These are phyloP conservation scores for Lates japonicus DNA, from an alignment of 2,797 vertebrate species.

Conservation along the genomic window DNA sequence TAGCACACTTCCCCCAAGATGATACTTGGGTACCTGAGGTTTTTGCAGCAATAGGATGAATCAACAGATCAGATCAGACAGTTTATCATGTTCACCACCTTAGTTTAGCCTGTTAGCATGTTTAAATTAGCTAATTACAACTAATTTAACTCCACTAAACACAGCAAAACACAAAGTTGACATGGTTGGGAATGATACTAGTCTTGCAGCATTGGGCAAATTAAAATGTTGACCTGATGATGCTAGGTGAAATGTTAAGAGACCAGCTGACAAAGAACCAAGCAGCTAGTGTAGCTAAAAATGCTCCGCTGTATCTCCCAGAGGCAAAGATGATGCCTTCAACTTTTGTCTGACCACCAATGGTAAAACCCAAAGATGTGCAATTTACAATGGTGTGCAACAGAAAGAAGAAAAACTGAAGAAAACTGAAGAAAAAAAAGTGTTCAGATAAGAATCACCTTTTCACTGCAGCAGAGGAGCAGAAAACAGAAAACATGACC, in stretches of 20 bases:
- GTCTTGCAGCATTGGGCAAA: not conserved
- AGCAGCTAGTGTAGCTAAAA: not conserved
- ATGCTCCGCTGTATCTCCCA: not conserved
- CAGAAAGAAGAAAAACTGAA: not conserved
- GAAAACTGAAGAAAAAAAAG: too few relatives aligned
- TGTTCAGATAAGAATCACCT: slow-evolving; percentile 21
- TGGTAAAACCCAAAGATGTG: not conserved
- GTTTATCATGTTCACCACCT: not conserved
- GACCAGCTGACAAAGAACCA: not conserved
- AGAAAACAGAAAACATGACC: slow-evolving; percentile 22
- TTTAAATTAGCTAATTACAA: not conserved
- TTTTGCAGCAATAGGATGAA: not conserved
- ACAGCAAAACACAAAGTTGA: not conserved
- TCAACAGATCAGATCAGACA: not conserved
- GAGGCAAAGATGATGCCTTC: not conserved
- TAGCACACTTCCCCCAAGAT: not conserved
- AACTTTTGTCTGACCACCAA: not conserved
- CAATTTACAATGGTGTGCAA: slow-evolving; percentile 3
- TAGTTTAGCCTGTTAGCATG: not conserved
- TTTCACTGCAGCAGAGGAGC: not conserved
- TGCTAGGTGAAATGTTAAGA: not conserved
- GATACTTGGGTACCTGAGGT: not conserved
- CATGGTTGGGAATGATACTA: not conserved
- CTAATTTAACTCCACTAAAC: not conserved
- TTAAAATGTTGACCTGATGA: not conserved